Base-by-base conservation (phyloP, 2,888 invertebrate species). In the Acleris sparsana region DNA sequence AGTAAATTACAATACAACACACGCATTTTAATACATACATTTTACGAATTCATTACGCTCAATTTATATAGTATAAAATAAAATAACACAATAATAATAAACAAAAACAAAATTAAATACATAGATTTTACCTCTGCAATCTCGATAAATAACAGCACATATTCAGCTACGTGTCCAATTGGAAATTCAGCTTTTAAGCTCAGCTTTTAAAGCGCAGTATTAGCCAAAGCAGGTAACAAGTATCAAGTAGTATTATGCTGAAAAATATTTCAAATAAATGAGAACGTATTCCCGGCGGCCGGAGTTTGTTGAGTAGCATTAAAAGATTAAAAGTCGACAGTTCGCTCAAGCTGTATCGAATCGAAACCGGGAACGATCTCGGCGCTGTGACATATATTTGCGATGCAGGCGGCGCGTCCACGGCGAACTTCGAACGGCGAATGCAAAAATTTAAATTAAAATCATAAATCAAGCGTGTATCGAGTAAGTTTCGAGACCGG, bases 381-480 rank as follows among this genome's bases (percentile, higher is more conserved):
- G 83, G 80, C 81, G 75, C 82, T 80, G 85, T 84, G 85, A 88
- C 89, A 87, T 88, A 87, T 88, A 90, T 90, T 91, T 90, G 91
- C 88, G 80, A 91, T 90, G 92, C 92, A 91, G 88, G 85, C 90
- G 82, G 89, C 88, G 88, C 89, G 88, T 86, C 89, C 89, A 85
- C 77, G 84, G 87, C 86, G 73, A 90, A 92, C 85, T 91, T 88
- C 84, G 90, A 86, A 86, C 74, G 83, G 87, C 86, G 92, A 92
- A 92, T 93, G 93, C 92, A 92, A 92, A 93, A 93, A 93, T 93
- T 93, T 93, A 93, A 93, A 93, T 93, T 93, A 93, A 93, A 93
- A 93, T 86, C 93, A 93, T 93, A 93, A 93, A 93, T 93, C 93
- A 93, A 90, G 75, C 87, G 85, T 86, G 86, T 92, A 91, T 92